Evolutionary conservation across 2,797 vertebrate species (phyloP).

Genomic region (Setipinna tenuifilis): DNA sequence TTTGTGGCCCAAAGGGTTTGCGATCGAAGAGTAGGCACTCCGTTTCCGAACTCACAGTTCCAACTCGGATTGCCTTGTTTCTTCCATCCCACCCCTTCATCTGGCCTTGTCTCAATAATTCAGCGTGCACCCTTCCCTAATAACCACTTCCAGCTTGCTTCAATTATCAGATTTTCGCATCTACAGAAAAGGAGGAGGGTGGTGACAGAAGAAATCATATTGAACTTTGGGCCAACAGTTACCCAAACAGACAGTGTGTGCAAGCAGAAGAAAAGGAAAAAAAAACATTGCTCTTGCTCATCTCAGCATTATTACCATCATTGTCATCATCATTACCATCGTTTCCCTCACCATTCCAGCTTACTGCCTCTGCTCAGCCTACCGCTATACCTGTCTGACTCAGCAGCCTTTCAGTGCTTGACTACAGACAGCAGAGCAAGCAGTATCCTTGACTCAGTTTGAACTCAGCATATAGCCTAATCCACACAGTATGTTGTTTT

Average conservation of each 20-base stretch:
- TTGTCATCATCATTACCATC: slow-evolving; percentile 43
- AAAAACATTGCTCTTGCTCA: slow-evolving; percentile 8
- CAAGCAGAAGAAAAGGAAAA: not conserved
- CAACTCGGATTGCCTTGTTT: slow-evolving; percentile 35
- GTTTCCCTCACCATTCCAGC: slow-evolving; percentile 29
- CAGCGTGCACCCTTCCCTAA: slow-evolving; percentile 48
- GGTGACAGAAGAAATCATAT: slow-evolving; percentile 9
- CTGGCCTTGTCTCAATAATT: slow-evolving; percentile 56
- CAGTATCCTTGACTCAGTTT: slow-evolving; percentile 3
- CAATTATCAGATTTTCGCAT: slow-evolving; percentile 43
- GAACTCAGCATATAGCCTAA: not conserved
- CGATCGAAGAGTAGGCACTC: slow-evolving; percentile 51
- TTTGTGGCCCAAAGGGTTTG: slow-evolving; percentile 50
- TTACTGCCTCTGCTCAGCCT: slow-evolving; percentile 12
- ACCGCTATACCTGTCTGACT: slow-evolving; percentile 13
- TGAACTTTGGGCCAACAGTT: not conserved
- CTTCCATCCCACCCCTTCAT: slow-evolving; percentile 45
- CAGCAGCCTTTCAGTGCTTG: not conserved
- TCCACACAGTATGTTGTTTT: not conserved
- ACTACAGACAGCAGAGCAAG: slow-evolving; percentile 20
- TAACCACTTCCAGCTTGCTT: slow-evolving; percentile 45
- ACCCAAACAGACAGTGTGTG: not conserved
- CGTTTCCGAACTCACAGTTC: slow-evolving; percentile 52
- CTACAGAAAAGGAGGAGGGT: slow-evolving; percentile 52
- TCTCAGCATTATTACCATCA: slow-evolving; percentile 32